phyloP scores from a whole-genome alignment of 2,888 invertebrate genomes.

The Eupithecia exiguata region DNA sequence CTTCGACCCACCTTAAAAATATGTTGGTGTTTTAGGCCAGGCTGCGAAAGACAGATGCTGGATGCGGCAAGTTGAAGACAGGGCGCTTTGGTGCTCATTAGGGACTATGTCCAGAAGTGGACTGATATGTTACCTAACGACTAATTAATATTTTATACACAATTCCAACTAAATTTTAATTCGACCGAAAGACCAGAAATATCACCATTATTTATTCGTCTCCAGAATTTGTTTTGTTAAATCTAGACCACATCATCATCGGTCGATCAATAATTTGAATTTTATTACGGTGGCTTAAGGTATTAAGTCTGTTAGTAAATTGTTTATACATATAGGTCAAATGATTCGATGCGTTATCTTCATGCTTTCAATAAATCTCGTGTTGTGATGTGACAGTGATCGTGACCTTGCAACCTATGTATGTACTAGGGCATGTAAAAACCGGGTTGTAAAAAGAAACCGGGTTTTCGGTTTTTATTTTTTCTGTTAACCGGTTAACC shows the following conservation, averaged over 20 bases:
- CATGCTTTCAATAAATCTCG: slow-evolving; percentile 11
- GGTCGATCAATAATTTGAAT: not conserved
- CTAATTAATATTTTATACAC: not conserved
- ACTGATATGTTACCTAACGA: no score
- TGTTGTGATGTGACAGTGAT: slow-evolving; percentile 15
- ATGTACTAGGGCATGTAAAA: no score
- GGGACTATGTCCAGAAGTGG: no score
- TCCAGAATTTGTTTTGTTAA: not conserved
- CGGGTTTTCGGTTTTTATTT: no score
- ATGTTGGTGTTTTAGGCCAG: no score
- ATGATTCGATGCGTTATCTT: slow-evolving; percentile 15
- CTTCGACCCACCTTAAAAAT: no score
- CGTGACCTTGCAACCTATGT: slow-evolving; percentile 25
- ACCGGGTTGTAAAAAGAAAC: no score
- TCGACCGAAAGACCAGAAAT: not conserved
- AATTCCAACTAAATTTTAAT: not conserved
- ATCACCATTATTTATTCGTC: no score
- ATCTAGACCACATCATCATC: not conserved
- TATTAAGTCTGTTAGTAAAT: not conserved
- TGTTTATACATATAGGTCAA: slow-evolving; percentile 11
- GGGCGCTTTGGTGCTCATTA: no score
- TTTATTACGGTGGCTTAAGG: not conserved
- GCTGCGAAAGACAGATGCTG: no score
- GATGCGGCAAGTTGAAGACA: no score
- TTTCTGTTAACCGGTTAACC: no score